Evolutionary conservation across 2,888 invertebrate genomes (phyloP), one percentile per base, ranked within the genome.

Genomic region (Hemistola chrysoprasaria): DNA sequence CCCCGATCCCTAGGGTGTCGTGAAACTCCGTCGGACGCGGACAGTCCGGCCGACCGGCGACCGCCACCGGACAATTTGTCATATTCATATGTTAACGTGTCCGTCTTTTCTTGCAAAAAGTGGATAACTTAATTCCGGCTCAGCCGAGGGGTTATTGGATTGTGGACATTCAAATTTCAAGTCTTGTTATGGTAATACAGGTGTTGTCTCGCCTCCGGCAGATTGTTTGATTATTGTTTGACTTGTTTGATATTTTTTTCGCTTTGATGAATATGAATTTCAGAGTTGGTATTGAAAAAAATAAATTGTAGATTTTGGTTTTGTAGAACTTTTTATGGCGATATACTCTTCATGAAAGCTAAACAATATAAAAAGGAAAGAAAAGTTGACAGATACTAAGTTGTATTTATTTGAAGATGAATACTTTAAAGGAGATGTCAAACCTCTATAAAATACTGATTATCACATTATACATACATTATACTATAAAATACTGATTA

Each of bases 61-160:
- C 83, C 83, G 73, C 76, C 70, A 71, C 62, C 80, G 74, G 74
- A 86, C 89, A 88, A 88, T 90, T 89, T 89, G 89, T 90, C 90
- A 89, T 89, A 90, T 90, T 89, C 88, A 88, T 88, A 88, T 87
- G 88, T 88, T 87, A 88, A 88, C 87, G 83, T 82, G 80, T 60
- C 75, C 85, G 81, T 84, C 86, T 87, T 86, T 86, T 87, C 86
- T 86, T 86, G 81, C 84, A 85, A 87, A 88, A 87, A 86, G 83
- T 81, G 83, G 84, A 82, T 87, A 88, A 86, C 85, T 86, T 85
- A 82, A 86, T 87, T 84, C 80, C 71, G 69, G 63, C 53, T 53
- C 56, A 65, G 67, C 57, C 57, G 74, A 65, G 70, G 69, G 75
- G 69, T 85, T 82, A 86, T 87, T 84, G 78, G 86, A 82, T 87